Conservation (phyloP, 1,140 invertebrate genomes). For the Ephestia elutella region DNA sequence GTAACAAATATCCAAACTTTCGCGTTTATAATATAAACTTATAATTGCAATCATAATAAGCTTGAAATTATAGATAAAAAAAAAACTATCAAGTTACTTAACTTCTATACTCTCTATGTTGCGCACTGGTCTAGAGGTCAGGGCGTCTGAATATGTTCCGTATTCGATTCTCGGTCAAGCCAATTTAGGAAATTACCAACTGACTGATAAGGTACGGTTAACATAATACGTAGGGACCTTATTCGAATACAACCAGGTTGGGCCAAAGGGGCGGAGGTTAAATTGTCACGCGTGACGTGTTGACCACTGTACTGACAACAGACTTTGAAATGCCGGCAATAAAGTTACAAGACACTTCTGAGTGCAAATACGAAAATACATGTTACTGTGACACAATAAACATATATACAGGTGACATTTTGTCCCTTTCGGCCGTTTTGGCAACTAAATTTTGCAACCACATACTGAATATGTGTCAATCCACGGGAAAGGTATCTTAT, state of each 20-base stretch:
- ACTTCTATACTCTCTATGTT: background rate
- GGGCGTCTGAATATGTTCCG: background rate
- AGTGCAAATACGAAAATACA: too few relatives aligned
- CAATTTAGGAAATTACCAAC: slow-evolving; percentile 1
- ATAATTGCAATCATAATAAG: too few relatives aligned
- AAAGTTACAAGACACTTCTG: too few relatives aligned
- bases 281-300: background rate
- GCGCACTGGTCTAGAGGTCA: background rate
- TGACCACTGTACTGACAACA: background rate
- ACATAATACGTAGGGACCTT: background rate
- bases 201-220: background rate
- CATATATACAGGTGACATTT: too few relatives aligned
- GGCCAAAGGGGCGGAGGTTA: background rate
- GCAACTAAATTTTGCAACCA: too few relatives aligned
- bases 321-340: too few relatives aligned
- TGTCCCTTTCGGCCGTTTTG: too few relatives aligned
- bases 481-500: too few relatives aligned
- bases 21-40: too few relatives aligned
- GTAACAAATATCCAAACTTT: too few relatives aligned
- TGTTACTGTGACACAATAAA: too few relatives aligned
- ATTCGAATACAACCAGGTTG: background rate
- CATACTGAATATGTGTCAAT: too few relatives aligned
- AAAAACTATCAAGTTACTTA: background rate
- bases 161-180: background rate
- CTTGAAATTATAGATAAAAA: background rate